A percentile compares a stretch with the other conserved stretches of the same genome.
phyloP scores from a whole-genome alignment of 2,113 vertebrate genomes.

The Marcusenius ussheri region DNA sequence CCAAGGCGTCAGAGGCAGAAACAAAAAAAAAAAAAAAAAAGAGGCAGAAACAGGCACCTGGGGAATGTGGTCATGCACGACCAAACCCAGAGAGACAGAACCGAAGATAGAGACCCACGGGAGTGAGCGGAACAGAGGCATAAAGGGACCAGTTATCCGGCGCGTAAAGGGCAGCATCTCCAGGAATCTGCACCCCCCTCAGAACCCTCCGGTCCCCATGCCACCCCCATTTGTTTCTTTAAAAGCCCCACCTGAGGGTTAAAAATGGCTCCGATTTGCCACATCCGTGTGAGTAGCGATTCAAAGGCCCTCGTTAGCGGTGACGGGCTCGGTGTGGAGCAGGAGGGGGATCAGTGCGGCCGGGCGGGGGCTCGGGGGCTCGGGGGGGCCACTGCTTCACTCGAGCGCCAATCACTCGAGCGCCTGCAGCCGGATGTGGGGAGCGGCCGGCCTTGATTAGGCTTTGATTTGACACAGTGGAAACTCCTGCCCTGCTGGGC shows the following conservation, averaged over 20 bases:
- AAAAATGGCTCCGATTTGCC: slow-evolving; percentile 2
- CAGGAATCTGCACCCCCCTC: not conserved
- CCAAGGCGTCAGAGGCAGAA: not conserved
- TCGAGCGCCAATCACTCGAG: slow-evolving; percentile 35
- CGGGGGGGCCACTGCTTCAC: slow-evolving; percentile 13
- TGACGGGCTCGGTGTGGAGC: not conserved
- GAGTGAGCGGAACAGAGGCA: not conserved
- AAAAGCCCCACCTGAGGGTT: not conserved
- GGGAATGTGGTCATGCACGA: not conserved
- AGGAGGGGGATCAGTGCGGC: slow-evolving; percentile 3
- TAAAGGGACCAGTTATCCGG: not conserved
- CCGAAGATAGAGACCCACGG: not conserved
- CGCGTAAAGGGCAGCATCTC: not conserved
- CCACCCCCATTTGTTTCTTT: not conserved
- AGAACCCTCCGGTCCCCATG: not conserved
- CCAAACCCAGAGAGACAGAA: not conserved
- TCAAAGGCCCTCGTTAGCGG: not conserved
- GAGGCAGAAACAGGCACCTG: not conserved
- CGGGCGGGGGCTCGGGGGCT: slow-evolving; percentile 31
- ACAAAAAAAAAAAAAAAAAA: too few relatives aligned
- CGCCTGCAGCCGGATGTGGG: not conserved
- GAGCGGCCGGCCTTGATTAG: slow-evolving; percentile 31
- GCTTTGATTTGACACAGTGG: slow-evolving; percentile 34
- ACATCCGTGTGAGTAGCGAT: not conserved
- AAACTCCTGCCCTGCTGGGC: slow-evolving; percentile 29